Percentiles rank a stretch among this genome's conserved stretches.
Conservation (phyloP, 2,113 vertebrate genomes). For the Calcarius ornatus region DNA sequence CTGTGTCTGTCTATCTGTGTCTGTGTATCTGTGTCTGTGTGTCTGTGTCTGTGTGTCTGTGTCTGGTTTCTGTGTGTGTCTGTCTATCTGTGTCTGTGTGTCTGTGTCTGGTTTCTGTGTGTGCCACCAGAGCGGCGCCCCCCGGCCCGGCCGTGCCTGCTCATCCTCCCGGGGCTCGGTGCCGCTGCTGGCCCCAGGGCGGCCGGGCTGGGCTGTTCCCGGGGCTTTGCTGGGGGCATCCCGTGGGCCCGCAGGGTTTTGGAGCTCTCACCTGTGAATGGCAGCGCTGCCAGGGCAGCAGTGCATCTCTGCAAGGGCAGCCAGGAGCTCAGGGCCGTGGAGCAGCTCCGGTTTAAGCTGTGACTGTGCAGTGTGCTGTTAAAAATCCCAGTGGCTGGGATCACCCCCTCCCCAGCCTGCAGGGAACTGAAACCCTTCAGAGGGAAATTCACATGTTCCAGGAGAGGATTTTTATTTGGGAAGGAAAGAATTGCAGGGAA, state of each 20-base stretch:
- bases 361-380: neutral
- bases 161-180: rapidly evolving
- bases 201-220: neutral
- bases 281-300: neutral
- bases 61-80: no score
- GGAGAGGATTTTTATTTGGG: neutral
- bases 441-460: neutral
- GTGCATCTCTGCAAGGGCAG: neutral
- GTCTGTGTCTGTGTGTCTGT: no score
- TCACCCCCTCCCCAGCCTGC: neutral
- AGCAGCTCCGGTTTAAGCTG: neutral
- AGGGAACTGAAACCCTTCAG: neutral
- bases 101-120: no score
- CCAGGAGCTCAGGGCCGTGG: rapidly evolving
- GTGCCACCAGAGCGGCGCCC: neutral
- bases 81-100: no score
- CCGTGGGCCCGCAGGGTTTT: rapidly evolving
- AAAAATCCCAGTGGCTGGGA: neutral
- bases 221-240: neutral
- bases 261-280: neutral
- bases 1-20: no score
- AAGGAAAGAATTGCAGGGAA: neutral
- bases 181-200: neutral
- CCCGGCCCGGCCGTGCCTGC: neutral
- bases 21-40: no score